phyloP scores from a whole-genome alignment of 2,888 invertebrate genomes.

The Nemurella pictetii region DNA sequence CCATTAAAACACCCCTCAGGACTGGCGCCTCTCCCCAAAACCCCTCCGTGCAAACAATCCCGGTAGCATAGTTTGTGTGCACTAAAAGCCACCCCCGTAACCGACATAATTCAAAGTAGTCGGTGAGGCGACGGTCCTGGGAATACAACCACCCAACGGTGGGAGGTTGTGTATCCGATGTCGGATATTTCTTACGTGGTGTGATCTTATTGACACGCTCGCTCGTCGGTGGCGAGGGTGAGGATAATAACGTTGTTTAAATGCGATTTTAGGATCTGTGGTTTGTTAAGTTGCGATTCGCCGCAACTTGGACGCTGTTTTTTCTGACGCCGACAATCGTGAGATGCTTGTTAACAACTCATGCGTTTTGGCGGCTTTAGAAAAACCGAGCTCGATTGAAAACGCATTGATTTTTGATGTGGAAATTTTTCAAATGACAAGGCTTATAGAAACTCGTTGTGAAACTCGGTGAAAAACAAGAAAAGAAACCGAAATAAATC shows the following conservation, averaged over 20 bases:
- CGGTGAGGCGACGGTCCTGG: neutral
- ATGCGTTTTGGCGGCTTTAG: too few species aligned
- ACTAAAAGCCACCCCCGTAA: slow-evolving; percentile 9
- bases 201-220: neutral
- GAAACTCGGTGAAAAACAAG: too few species aligned
- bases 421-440: too few species aligned
- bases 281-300: too few species aligned
- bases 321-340: too few species aligned
- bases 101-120: neutral
- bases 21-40: neutral
- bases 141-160: neutral
- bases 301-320: too few species aligned
- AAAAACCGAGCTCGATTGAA: too few species aligned
- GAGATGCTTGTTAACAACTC: too few species aligned
- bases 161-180: neutral
- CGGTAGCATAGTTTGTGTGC: neutral
- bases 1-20: slow-evolving; percentile 1
- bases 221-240: too few species aligned
- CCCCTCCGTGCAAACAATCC: slow-evolving; percentile 1
- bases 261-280: neutral
- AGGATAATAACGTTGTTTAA: neutral
- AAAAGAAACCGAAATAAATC: neutral
- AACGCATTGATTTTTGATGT: too few species aligned
- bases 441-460: too few species aligned
- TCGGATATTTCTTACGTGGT: neutral